Percentiles rank a stretch among this genome's conserved stretches.
These are phyloP conservation scores for Andrena cerasifolii DNA, from an alignment of 1,140 invertebrate genomes.

Conservation along the genomic window DNA sequence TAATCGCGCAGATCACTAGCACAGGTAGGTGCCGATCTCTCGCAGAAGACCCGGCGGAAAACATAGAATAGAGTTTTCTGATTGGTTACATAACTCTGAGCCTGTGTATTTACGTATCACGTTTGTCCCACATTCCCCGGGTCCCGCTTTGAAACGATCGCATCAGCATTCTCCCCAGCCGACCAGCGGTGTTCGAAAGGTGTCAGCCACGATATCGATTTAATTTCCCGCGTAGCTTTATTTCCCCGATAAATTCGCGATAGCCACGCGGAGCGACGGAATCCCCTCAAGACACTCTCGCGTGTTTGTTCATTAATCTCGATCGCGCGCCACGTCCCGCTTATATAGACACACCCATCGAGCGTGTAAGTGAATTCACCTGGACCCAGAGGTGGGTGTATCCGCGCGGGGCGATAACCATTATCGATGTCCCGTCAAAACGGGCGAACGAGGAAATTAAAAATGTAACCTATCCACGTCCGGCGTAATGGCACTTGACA, in stretches of 20 bases:
- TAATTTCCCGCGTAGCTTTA: constrained; percentile 43
- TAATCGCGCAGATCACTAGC: no score
- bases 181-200: background rate
- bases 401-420: constrained; percentile 42
- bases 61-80: no score
- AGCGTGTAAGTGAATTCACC: constrained; percentile 56
- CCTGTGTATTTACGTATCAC: no score
- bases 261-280: constrained; percentile 8
- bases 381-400: constrained; percentile 41
- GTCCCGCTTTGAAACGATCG: background rate
- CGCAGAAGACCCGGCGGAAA: no score
- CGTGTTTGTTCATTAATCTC: constrained; percentile 55
- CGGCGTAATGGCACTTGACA: constrained; percentile 48
- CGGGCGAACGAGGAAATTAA: constrained; percentile 64
- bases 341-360: constrained; percentile 33
- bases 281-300: constrained; percentile 40
- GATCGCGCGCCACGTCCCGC: constrained; percentile 44
- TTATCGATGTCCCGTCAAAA: constrained; percentile 67
- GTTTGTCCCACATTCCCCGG: background rate
- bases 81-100: no score
- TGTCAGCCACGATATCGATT: constrained; percentile 36
- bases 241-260: constrained; percentile 37
- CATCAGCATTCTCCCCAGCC: constrained; percentile 6
- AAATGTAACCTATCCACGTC: constrained; percentile 63
- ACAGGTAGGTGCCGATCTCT: no score